Base-by-base conservation (phyloP, 2,797 vertebrate genomes). In the Malacoraja senta region DNA sequence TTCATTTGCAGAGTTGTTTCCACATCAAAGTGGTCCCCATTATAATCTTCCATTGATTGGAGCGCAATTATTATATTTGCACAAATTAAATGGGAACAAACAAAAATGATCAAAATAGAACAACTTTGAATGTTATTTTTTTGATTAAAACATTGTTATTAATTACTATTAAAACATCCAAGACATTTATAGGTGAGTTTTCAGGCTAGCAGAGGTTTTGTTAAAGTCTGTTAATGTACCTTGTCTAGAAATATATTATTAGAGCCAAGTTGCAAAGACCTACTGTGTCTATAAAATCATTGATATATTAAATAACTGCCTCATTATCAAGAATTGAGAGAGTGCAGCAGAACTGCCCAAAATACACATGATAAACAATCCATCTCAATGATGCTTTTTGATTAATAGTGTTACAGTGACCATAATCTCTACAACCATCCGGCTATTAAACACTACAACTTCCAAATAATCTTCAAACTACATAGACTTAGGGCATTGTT, bases 51-150 rank as follows among this genome's bases (percentile, higher is more conserved):
- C 35, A 68, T 44, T 24, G 21, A 38, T 53, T 53, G 24, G 26
- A 26, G 10, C 24, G n/a, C 71, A 92, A 92, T 24, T 74, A 91
- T 92, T 92, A 74, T 91, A 72, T 65, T 88, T 32, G 15, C n/a
- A 32, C 63, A 68, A 68, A 63, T 21, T 88, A 68, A 88, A 9
- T 1, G 29, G 61, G 32, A 0, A 35, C 61, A 88, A 88, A 68
- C 84, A 88, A 68, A 88, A 88, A 35, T 88, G n/a, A 88, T 88
- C 61, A 88, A 84, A 84, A 21, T 61, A 19, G 6, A 13, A 26
- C 81, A 58, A 13, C 15, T 32, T 19, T 65, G 26, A 7, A 26
- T 74, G 21, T 3, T 74, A 72, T 24, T 21, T 32, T 44, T 65
- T 88, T 32, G n/a, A 12, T 35, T 19, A 0, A 53, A 29, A 61